phyloP scores from a whole-genome alignment of 2,113 vertebrate species.

The Circaetus gallicus region DNA sequence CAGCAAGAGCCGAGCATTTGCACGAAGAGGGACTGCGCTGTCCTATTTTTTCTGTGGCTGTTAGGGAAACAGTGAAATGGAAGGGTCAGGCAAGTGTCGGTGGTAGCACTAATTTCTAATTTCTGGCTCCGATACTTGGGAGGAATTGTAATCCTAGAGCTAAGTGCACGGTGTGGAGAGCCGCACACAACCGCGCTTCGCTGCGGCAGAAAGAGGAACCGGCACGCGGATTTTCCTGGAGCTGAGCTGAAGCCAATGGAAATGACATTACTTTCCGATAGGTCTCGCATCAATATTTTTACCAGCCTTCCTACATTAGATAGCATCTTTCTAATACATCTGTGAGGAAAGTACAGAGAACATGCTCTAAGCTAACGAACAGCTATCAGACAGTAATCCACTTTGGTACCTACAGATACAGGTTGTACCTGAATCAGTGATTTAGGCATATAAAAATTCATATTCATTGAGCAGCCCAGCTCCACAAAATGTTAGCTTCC shows the following conservation, averaged over 20 bases:
- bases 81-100: background rate
- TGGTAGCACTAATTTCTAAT: background rate
- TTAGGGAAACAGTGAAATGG: background rate
- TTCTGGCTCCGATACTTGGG: background rate
- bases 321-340: slow-evolving; percentile 43
- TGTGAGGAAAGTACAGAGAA: slow-evolving; percentile 13
- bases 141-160: background rate
- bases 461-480: background rate
- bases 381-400: slow-evolving; percentile 19
- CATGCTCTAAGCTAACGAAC: background rate
- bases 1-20: background rate
- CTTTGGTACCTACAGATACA: slow-evolving; percentile 28
- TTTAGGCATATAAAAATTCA: background rate
- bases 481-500: slow-evolving; percentile 2
- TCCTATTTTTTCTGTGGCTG: background rate
- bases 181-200: background rate
- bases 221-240: background rate
- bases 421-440: slow-evolving; percentile 11
- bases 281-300: slow-evolving; percentile 51
- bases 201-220: background rate
- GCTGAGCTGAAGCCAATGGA: slow-evolving; percentile 46
- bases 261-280: slow-evolving; percentile 11
- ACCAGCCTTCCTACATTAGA: slow-evolving; percentile 3
- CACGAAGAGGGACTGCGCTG: fast-evolving
- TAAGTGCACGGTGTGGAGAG: background rate